Base-by-base conservation (phyloP, 2,888 invertebrate species). In the Microplitis deprimator region DNA sequence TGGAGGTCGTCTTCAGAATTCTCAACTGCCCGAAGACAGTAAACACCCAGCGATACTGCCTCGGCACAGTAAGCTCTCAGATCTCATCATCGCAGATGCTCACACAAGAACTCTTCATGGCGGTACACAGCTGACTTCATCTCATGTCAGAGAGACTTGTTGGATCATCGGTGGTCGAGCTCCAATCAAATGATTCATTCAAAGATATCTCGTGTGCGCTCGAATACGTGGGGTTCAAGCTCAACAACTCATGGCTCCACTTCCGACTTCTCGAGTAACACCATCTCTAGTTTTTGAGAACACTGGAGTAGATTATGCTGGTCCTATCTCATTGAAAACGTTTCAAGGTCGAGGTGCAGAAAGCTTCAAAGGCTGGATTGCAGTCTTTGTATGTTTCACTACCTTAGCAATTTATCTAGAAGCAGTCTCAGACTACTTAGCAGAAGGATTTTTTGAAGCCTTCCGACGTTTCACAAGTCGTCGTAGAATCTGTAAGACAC, bases 121-220 rank as follows among this genome's bases (percentile, higher is more conserved):
- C 20, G 20, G 20, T 1, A 20, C 20, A 1, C 20, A 20, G 1
- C 20, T 20, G 20, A 20, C 20, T 1, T 20, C 1, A 20, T 1
- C 20, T 20, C 20, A 20, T 20, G 20, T 20, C 20, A 20, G 20
- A 20, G 1, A 20, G 20, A 20, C 20, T 20, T 20, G 20, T 20
- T 20, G 82, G 82, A 79, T 82, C 1, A 16, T 80, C 0, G 79
- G 77, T 1, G 81, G 79, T 1, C 62, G 79, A 29, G 65, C 65
- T 13, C 76, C 77, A 13, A 75, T 82, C 0, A 59, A 20, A 0
- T 68, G 76, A 0, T 72, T 64, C 13, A 76, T 83, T 10, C 40
- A 74, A 0, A 29, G 73, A 7, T 83, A 84, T 69, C 70, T 83
- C 0, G 50, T 6, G 1, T 84, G 82, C 69, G 79, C 80, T 17